Conservation (phyloP, 2,888 invertebrate genomes). For the Scaptomyza parva region DNA sequence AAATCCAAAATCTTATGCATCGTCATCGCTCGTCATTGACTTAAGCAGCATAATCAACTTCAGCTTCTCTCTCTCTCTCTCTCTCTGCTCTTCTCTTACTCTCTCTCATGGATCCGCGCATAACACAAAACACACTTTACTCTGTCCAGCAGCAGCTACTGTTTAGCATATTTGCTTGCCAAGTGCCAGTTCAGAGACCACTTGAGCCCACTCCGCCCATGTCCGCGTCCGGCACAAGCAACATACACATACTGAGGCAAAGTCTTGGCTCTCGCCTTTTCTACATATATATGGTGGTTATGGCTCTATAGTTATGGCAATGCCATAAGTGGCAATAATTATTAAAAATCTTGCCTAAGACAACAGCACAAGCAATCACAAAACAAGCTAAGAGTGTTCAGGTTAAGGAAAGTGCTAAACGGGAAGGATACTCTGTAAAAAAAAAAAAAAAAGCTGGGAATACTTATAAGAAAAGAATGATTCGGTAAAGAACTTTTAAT, state of each 20-base stretch:
- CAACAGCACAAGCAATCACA: conserved; percentile 58
- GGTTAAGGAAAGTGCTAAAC: not conserved
- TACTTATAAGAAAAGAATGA: too few relatives aligned
- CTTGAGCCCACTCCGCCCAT: conserved; percentile 64
- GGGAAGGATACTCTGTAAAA: not conserved
- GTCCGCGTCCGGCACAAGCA: conserved; percentile 47
- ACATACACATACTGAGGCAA: not conserved
- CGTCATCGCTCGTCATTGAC: conserved; percentile 72
- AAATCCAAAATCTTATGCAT: conserved; percentile 72
- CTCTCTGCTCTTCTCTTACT: not conserved
- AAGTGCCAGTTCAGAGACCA: conserved; percentile 65
- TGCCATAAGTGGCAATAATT: conserved; percentile 83
- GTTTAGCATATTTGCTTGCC: conserved; percentile 81
- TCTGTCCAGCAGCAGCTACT: conserved; percentile 67
- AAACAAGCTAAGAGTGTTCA: conserved; percentile 1
- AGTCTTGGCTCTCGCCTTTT: conserved; percentile 4
- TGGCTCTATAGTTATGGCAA: conserved; percentile 46
- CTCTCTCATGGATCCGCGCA: not conserved
- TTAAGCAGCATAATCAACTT: conserved; percentile 80
- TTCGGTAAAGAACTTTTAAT: too few relatives aligned
- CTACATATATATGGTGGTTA: not conserved
- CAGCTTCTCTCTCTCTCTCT: conserved; percentile 25
- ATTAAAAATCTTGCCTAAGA: conserved; percentile 82
- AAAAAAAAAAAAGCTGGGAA: too few relatives aligned
- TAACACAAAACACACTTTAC: conserved; percentile 4